These are phyloP conservation scores for Pseudanteris insignis DNA, from an alignment of 2,888 invertebrate genomes.

Conservation along the genomic window DNA sequence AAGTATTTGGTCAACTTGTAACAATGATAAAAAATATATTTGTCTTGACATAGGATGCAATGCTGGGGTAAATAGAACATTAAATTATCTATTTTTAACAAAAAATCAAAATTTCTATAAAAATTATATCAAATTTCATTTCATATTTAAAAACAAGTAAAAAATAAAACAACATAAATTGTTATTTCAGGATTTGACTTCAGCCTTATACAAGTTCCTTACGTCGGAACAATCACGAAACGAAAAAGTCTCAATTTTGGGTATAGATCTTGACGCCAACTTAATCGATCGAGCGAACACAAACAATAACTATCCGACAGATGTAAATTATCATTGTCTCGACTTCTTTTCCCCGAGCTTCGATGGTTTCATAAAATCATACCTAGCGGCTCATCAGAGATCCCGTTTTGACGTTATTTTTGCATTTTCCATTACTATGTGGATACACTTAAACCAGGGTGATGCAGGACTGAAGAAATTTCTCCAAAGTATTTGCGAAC, in stretches of 20 bases:
- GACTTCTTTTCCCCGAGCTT: constrained; percentile 71
- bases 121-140: constrained; percentile 44
- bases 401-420: constrained; percentile 75
- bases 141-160: constrained; percentile 1
- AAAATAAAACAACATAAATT: neutral
- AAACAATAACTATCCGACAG: constrained; percentile 62
- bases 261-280: constrained; percentile 78
- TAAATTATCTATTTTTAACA: too few species aligned
- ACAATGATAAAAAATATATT: constrained; percentile 64
- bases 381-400: constrained; percentile 66
- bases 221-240: constrained; percentile 63
- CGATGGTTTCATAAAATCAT: constrained; percentile 65
- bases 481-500: constrained; percentile 69
- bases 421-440: constrained; percentile 88
- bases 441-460: constrained; percentile 88
- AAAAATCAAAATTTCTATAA: constrained; percentile 47
- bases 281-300: constrained; percentile 76
- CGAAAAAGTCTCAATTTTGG: constrained; percentile 69
- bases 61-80: constrained; percentile 70
- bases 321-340: constrained; percentile 69
- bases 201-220: constrained; percentile 67
- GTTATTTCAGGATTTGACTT: constrained; percentile 72
- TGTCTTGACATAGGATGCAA: constrained; percentile 83
- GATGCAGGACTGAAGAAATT: constrained; percentile 77
- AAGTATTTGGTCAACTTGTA: constrained; percentile 64